Percentiles rank a stretch among this genome's conserved stretches.
phyloP scores from a whole-genome alignment of 2,888 invertebrate genomes.

The Pseudococcus viburni region DNA sequence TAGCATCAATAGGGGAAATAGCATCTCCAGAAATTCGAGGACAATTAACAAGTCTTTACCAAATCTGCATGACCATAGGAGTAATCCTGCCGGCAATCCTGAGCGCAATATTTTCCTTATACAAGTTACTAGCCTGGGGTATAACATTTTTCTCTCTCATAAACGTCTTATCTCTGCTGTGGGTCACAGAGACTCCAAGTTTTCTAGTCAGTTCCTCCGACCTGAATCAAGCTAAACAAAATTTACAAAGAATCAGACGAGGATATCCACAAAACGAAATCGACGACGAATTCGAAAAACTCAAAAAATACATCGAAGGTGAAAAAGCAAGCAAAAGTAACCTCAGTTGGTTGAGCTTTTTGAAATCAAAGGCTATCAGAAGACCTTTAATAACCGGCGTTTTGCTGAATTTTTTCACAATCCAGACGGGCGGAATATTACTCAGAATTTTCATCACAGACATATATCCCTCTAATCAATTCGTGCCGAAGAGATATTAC shows the following conservation, averaged over 20 bases:
- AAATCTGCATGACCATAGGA: background rate
- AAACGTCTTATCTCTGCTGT: background rate
- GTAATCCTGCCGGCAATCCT: background rate
- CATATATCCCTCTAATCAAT: background rate
- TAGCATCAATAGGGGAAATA: slow-evolving; percentile 51
- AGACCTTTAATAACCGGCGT: background rate
- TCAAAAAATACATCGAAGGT: slow-evolving; percentile 33
- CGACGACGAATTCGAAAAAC: slow-evolving; percentile 16
- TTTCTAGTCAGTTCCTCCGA: background rate
- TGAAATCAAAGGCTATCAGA: background rate
- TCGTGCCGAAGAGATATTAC: slow-evolving; percentile 5
- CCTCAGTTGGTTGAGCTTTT: background rate
- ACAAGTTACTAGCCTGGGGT: background rate
- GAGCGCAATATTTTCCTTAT: slow-evolving; percentile 18
- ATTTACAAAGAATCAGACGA: background rate
- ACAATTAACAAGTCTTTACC: background rate
- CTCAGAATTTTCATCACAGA: background rate
- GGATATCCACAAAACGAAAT: slow-evolving; percentile 1
- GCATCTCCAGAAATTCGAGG: slow-evolving; percentile 63
- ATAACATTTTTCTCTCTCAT: background rate
- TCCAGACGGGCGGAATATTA: background rate
- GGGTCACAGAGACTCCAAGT: background rate
- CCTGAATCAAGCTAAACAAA: background rate
- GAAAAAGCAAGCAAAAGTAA: background rate
- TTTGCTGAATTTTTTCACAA: background rate